These are phyloP conservation scores for Ostrea edulis DNA, from an alignment of 1,140 invertebrate genomes.

Conservation along the genomic window DNA sequence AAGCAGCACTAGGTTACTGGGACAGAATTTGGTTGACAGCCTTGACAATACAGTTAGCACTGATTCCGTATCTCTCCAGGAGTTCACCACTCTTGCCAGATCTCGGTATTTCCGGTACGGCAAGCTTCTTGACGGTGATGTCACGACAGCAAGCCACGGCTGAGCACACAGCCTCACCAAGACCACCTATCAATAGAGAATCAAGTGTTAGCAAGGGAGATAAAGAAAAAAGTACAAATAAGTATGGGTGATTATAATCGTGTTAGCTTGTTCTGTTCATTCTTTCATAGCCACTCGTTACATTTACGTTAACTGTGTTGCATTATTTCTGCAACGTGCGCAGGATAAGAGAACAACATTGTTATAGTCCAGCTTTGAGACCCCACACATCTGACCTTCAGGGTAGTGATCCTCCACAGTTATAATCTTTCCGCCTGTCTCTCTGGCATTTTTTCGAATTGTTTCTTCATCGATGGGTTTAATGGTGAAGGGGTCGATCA, in stretches of 20 bases:
- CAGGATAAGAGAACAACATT: not conserved
- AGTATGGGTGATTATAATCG: too few relatives aligned
- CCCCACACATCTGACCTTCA: slow-evolving; percentile 83
- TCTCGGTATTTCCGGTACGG: slow-evolving; percentile 91
- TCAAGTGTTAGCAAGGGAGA: not conserved
- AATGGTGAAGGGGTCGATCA: slow-evolving; percentile 96
- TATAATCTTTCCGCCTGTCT: slow-evolving; percentile 90
- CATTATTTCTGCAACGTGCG: not conserved
- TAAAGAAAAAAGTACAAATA: not conserved
- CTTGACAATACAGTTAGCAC: slow-evolving; percentile 87
- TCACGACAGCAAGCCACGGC: slow-evolving; percentile 88
- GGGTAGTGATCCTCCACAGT: slow-evolving; percentile 99
- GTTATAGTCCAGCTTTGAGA: not conserved
- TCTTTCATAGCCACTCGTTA: too few relatives aligned
- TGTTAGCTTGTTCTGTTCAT: too few relatives aligned
- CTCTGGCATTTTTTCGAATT: slow-evolving; percentile 89
- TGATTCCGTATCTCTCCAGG: slow-evolving; percentile 94
- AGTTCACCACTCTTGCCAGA: slow-evolving; percentile 93
- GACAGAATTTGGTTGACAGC: slow-evolving; percentile 80
- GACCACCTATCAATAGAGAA: slow-evolving; percentile 85
- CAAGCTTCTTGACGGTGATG: slow-evolving; percentile 91
- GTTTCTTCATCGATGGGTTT: slow-evolving; percentile 94
- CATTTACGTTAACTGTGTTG: too few relatives aligned
- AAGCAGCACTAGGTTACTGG: not conserved
- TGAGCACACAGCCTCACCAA: slow-evolving; percentile 95